Base-by-base conservation (phyloP, 2,113 vertebrate species). In the Zosterops pallidus region DNA sequence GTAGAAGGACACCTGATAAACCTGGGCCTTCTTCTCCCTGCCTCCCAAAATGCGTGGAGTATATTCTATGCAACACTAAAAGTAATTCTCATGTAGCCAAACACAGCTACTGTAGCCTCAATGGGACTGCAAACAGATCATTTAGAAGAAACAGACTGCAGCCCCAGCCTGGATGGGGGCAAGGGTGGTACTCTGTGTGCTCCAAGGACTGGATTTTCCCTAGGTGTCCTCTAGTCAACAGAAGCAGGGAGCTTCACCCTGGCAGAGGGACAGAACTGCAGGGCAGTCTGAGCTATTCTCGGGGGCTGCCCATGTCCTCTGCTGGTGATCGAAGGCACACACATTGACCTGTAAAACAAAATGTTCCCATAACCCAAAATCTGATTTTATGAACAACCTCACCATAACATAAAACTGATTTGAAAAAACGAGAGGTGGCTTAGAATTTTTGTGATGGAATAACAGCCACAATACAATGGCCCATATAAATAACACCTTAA, bases 81-180 rank as follows among this genome's bases (percentile, higher is more conserved):
- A 67, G 23, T 23, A 81, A 62, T 77, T 72, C 12, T 28, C 75
- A 2, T 28, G 18, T 25, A 63, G 33, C 18, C 78, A 84, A 77
- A 62, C 8, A 13, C 4, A 49, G 28, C 12, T 44, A 13, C 8
- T 0, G 0, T 16, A 65, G 4, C 11, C 42, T 55, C n/a, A 49
- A 17, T 6, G 39, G 31, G 25, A 70, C 31, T 57, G 21, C 18
- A 81, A 46, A 57, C 2, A 52, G 11, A 64, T 26, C 18, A 44
- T 6, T 35, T 29, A 21, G 14, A 72, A 86, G 44, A 72, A 85
- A 64, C 2, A 67, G 59, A 22, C 4, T 35, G 28, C 26, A 46
- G 5, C 2, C 11, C 5, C 47, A 46, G 11, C 2, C 0, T 17
- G 15, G 59, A 33, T 33, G 35, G 12, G 31, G 33, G 13, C 15